Base-by-base conservation (phyloP, 2,888 invertebrate genomes). In the Linnaemya vulpina region DNA sequence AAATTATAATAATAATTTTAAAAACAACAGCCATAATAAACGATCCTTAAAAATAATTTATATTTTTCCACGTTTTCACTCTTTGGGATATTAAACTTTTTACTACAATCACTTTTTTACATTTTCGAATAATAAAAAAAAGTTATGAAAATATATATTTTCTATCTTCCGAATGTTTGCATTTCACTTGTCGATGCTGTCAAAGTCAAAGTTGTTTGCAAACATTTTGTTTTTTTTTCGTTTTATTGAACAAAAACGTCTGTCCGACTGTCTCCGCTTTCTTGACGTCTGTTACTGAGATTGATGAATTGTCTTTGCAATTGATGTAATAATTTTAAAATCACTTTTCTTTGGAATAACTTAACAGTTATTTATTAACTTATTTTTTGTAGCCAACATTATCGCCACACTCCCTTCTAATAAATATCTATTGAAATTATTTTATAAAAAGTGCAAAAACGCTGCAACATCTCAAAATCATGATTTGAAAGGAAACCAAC, bases 21-120 rank as follows among this genome's bases (percentile, higher is more conserved):
- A 51, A 38, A 1, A 58, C 30, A 58, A 30, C 30, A 35, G 1
- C 30, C 51, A 79, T 71, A 71, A 55, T 55, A 46, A 73, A 79
- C 73, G 67, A 67, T 74, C 58, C 58, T 65, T 79, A 20, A 65
- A 79, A 79, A 67, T 77, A 11, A 22, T 43, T 15, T 43, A 62
- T 13, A 35, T 20, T 60, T 73, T 49, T 49, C 10, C 46, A 51
- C 40, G 17, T 63, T 63, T 74, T 20, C 38, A 11, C n/a, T 38
- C 49, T 62, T 63, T 10, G 22, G 11, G 10, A 58, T 2, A 74
- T 62, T 35, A 75, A 63, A 38, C 25, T 63, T 53, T 74, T 75
- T 65, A 38, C 62, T 63, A 71, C 71, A 60, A 40, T 78, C 63
- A 71, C 63, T 78, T 78, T 70, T 68, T 63, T 40, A 71, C 25